Base-by-base conservation (phyloP, 1,140 invertebrate species). In the Drosophila pseudoananassae region DNA sequence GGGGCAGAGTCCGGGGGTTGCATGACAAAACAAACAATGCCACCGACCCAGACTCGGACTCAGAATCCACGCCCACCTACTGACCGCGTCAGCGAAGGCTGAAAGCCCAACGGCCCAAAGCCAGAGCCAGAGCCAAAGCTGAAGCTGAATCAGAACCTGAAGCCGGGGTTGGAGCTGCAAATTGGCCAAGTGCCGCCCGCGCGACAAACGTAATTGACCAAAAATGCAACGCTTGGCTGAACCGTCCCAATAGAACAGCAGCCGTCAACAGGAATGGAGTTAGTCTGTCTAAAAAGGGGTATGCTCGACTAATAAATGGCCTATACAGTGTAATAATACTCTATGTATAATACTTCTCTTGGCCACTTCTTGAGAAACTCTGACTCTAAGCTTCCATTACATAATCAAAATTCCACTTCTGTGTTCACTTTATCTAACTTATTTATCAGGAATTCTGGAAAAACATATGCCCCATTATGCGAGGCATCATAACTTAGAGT, bases 191-290 rank as follows among this genome's bases (percentile, higher is more conserved):
- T 59, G 61, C 73, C 79, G 73, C 63, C 82, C 74, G 82, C 82
- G 82, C 82, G 82, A 85, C 78, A 81, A 76, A 52, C 73, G 64
- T 75, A 85, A 85, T 87, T 85, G 82, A 85, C 82, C 82, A 85
- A 85, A 84, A 75, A 85, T 87, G 74, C 74, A 72, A 82, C 78
- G 82, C 82, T 85, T 71, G 40, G 82, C 23, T 87, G 73, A 72
- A 54, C 56, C 40, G n/a, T 43, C 40, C 55, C 61, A 64, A 69
- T 68, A 59, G 56, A 78, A 74, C 52, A 73, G 40, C 25, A 64
- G 45, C 33, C 52, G 50, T 38, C 46, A 29, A 20, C 31, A 45
- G 46, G 33, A 71, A 54, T 40, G 69, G 27, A 53, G 31, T 31
- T 6, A 50, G 23, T 17, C n/a, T n/a, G 12, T 33, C 0, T 3